Base-by-base conservation (phyloP, 30 jellyfish, hydroid and myxozoan genomes). In the Nemopilema nomurai region DNA sequence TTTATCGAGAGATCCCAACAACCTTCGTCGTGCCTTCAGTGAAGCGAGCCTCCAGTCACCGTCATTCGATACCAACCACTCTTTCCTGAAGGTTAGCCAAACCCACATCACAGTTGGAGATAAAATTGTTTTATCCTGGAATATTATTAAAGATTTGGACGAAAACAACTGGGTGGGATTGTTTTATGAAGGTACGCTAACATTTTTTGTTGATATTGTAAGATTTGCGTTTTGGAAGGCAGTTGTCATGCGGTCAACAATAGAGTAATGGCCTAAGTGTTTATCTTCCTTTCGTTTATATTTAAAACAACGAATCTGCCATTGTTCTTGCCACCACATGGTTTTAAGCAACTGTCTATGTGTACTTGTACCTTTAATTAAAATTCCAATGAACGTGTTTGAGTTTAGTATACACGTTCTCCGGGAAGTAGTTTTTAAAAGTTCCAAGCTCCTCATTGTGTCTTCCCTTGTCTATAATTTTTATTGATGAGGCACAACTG, bases 21-120 rank as follows among this genome's bases (percentile, higher is more conserved):
- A 76, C 50, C 33, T 93, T 19, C 96, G 99, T 29, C 91, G 97
- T 27, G 97, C 97, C 20, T 89, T 69, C 85, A 93, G 99, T 86
- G 99, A 89, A 51, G 90, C 93, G 51, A 83, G 73, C 29, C 77
- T 93, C 49, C 86, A 89, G 66, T 62, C 90, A 28, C 18, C 82
- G 16, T 29, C 92, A 20, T 22, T 68, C 71, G 86, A 53, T 69
- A 31, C 87, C 50, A 62, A 65, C 66, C 91, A 33, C 49, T 69
- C 92, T 28, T 65, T 79, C 51, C 71, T 93, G 63, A 71, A 70
- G 28, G 87, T 93, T 28, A 93, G 94, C 96, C 88, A 86, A 53
- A 88, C 88, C 57, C 94, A 97, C 19, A 84, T 84, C 71, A 93
- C 96, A 63, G 92, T 93, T 71, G 99, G 99, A 51, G 99, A 84